Percentiles rank a stretch among this genome's conserved stretches.
phyloP scores from a whole-genome alignment of 2,113 vertebrate species.

The Hyperoodon ampullatus region DNA sequence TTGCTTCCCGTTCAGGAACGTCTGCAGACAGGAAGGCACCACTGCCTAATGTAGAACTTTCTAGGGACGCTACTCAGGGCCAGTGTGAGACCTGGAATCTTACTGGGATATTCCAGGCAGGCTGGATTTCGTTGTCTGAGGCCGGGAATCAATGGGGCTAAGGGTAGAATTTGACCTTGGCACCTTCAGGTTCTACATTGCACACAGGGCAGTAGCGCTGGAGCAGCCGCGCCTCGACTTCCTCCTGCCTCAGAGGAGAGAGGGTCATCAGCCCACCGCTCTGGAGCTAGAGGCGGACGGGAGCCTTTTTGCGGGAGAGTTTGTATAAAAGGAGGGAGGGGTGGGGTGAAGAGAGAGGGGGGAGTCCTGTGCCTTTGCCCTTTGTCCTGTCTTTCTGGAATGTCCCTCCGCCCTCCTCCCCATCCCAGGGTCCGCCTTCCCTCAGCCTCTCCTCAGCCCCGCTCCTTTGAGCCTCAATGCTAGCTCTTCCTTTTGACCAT shows the following conservation, averaged over 20 bases:
- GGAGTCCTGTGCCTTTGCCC: background rate
- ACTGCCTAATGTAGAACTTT: background rate
- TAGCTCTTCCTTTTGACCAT: background rate
- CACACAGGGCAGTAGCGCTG: accelerated
- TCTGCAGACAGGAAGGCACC: background rate
- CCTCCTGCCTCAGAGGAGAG: background rate
- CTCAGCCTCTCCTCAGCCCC: background rate
- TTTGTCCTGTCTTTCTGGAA: background rate
- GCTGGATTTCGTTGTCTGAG: background rate
- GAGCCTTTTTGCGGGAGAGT: background rate
- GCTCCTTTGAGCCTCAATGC: background rate
- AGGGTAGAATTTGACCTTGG: background rate
- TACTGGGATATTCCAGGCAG: background rate
- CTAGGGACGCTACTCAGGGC: accelerated
- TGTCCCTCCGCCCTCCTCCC: background rate
- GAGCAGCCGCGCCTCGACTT: background rate
- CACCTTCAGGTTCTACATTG: background rate
- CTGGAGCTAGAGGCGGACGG: background rate
- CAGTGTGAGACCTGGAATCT: background rate
- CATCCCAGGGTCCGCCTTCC: background rate
- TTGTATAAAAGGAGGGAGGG: background rate
- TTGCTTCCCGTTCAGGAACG: accelerated
- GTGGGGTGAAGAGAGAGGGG: background rate
- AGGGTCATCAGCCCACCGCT: accelerated
- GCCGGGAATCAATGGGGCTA: background rate